Evolutionary conservation across 1,140 invertebrate species (phyloP).

Genomic region (Nilaparvata lugens): DNA sequence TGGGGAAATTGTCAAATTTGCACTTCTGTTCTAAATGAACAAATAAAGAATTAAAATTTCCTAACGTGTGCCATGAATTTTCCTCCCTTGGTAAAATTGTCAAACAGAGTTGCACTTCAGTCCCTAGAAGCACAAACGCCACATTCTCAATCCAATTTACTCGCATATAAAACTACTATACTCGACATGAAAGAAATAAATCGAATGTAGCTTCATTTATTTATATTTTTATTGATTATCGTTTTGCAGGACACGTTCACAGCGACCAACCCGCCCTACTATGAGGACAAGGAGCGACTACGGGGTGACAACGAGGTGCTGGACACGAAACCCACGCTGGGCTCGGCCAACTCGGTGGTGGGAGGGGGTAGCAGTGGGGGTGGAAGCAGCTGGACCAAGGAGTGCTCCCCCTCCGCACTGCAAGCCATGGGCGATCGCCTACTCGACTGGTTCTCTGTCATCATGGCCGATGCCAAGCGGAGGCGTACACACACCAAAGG

Average conservation of each 20-base stretch:
- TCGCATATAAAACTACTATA: too few relatives aligned
- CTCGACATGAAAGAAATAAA: too few relatives aligned
- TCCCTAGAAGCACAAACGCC: too few relatives aligned
- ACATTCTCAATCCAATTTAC: too few relatives aligned
- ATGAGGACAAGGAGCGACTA: conserved; percentile 54
- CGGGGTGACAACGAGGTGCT: conserved; percentile 57
- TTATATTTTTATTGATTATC: background rate
- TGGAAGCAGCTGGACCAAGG: conserved; percentile 31
- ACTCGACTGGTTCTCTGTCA: conserved; percentile 89
- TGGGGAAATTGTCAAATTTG: too few relatives aligned
- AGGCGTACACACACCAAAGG: conserved; percentile 44
- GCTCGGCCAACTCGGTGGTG: background rate
- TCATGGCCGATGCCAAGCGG: conserved; percentile 68
- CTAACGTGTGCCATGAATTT: too few relatives aligned
- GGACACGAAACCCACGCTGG: conserved; percentile 41
- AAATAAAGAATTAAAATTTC: too few relatives aligned
- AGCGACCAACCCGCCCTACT: conserved; percentile 38
- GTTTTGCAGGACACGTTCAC: conserved; percentile 35
- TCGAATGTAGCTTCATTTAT: too few relatives aligned
- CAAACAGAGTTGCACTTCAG: too few relatives aligned
- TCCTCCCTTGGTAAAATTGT: too few relatives aligned
- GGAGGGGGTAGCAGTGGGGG: conserved; percentile 24
- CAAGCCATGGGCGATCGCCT: conserved; percentile 81
- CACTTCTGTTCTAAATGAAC: too few relatives aligned
- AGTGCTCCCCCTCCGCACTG: conserved; percentile 57